Percentiles rank a stretch among this genome's conserved stretches.
These are phyloP conservation scores for Ctenoplectra terminalis DNA, from an alignment of 1,140 invertebrate genomes.

Conservation along the genomic window DNA sequence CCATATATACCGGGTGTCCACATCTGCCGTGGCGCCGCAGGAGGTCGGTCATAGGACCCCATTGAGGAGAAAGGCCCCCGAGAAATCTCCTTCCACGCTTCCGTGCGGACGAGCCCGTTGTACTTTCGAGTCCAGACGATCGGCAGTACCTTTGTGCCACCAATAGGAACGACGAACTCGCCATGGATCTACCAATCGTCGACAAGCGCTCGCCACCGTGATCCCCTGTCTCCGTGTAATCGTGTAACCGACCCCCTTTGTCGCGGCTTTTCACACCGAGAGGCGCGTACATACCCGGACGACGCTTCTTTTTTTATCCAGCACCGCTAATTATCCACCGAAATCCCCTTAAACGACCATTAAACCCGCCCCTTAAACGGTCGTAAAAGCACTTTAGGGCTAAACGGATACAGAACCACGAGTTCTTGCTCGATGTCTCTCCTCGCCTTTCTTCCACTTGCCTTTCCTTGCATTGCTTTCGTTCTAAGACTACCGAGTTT, in stretches of 20 bases:
- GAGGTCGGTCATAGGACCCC: conserved; percentile 72
- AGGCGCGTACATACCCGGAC: conserved; percentile 40
- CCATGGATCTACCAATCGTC: conserved; percentile 45
- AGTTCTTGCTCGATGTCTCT: conserved; percentile 28
- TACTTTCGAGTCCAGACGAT: conserved; percentile 39
- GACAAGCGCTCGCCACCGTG: conserved; percentile 26
- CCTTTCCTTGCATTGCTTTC: neutral
- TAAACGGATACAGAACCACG: conserved; percentile 62
- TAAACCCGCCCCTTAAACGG: conserved; percentile 70
- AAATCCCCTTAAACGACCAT: conserved; percentile 77
- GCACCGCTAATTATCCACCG: conserved; percentile 72
- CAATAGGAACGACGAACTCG: conserved; percentile 48
- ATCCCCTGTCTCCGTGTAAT: conserved; percentile 63
- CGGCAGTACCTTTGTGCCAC: conserved; percentile 29
- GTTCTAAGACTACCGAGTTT: conserved; percentile 37
- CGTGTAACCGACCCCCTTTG: conserved; percentile 77
- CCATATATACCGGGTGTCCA: conserved; percentile 71
- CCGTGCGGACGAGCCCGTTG: conserved; percentile 63
- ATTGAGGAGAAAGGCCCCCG: conserved; percentile 59
- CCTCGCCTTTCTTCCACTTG: neutral
- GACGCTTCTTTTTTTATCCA: conserved; percentile 49
- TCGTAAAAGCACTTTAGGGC: conserved; percentile 67
- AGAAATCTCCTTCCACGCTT: conserved; percentile 69
- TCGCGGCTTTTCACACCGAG: conserved; percentile 67
- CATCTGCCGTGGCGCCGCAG: conserved; percentile 79